Evolutionary conservation across 2,797 vertebrate genomes (phyloP), one percentile per base, ranked within the genome.

Genomic region (Serranus cabrilla): DNA sequence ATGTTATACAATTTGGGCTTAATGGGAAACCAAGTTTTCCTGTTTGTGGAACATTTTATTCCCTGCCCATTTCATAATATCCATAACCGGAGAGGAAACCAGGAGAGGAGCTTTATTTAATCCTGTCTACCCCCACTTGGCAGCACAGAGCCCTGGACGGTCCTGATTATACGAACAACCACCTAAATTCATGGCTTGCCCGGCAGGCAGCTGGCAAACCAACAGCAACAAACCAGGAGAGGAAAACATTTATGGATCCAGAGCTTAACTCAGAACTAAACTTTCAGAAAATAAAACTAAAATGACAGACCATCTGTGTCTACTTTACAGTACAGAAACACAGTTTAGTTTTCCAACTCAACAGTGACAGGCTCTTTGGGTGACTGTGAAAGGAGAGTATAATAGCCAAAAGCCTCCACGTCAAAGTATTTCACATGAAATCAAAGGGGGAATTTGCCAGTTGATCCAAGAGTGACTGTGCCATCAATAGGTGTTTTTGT

Each of bases 401-500:
- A 50, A 74, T 56, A 34, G 43, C 34, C 69, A 73, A 70, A 82
- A 82, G 47, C 51, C 59, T 69, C 66, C 56, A 27, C 27, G 61
- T 71, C 61, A 78, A 84, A 71, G 74, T 82, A 80, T 77, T 74
- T 66, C 65, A 78, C 59, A 71, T 7, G 58, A 83, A 83, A 76
- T 73, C 45, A 86, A 89, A 67, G 65, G 57, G 39, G 56, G 78
- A 85, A 86, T 82, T 83, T 81, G 56, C 74, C 77, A 85, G 66
- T 55, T 43, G 87, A 90, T 80, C 50, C 47, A 49, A 75, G 81
- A 78, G 82, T 88, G 88, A 91, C 83, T 2, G 10, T 7, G 14
- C 42, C 17, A 18, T 90, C 85, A 93, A 82, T 79, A 83, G 74
- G 9, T 73, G 85, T 89, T 92, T 90, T 81, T 85, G 80, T 77